Base-by-base conservation (phyloP, 2,797 vertebrate genomes). In the Brotula barbata region DNA sequence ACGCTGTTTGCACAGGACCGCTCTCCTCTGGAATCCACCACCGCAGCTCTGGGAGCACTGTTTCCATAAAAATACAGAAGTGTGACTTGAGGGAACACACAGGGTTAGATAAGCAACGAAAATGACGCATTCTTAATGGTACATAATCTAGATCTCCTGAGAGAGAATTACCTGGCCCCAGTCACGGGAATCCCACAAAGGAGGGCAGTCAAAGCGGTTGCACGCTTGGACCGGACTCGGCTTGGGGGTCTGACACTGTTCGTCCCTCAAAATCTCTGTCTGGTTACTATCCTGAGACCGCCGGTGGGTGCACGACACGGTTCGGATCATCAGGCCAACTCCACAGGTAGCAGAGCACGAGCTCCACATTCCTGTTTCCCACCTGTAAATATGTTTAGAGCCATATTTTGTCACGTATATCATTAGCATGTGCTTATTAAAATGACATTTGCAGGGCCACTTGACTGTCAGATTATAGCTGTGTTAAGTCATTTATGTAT, bases 11-110 rank as follows among this genome's bases (percentile, higher is more conserved):
- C 97, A 98, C 63, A 92, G 41, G 7, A 88, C 81, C 10, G 90
- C 89, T 15, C 94, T 89, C 55, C 62, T 92, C 84, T 93, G 93
- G 64, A 90, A 19, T 33, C 97, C 96, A 2, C 93, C 88, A 0
- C 93, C 94, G 42, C 97, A 99, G 19, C 90, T 95, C 73, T 86
- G 92, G 2, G 96, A 97, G 73, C 97, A 99, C 97, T 99, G 82
- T 15, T 53, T 21, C 12, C 31, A 77, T 21, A 73, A 66, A 70
- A 47, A 66, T 7, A 65, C 10, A 42, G n/a, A 63, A 15, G 58
- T 42, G 34, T 8, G n/a, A 36, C 43, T 57, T 41, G 47, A 31
- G 15, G 48, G 39, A 61, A 52, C 17, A 62, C 59, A 50, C 31
- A 21, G 13, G 20, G 33, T 72, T 61, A 49, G 33, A 60, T 39